phyloP scores from a whole-genome alignment of 2,888 invertebrate genomes.

The Eupeodes latifasciatus region DNA sequence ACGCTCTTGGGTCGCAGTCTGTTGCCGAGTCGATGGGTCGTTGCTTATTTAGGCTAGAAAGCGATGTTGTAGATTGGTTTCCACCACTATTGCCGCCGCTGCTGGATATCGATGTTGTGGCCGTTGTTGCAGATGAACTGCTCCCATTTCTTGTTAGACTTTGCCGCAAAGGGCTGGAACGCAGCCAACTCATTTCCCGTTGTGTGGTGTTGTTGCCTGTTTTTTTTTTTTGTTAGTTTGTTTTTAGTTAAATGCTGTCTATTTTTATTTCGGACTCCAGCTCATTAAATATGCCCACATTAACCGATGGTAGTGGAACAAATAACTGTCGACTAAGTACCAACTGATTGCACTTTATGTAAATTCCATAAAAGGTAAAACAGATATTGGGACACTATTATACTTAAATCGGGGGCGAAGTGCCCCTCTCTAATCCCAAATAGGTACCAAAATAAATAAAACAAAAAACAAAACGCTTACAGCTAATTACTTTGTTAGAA shows the following conservation, averaged over 20 bases:
- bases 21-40: slow-evolving; percentile 88
- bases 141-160: slow-evolving; percentile 85
- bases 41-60: slow-evolving; percentile 80
- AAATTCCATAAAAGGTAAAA: neutral
- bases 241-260: slow-evolving; percentile 44
- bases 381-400: slow-evolving; percentile 10
- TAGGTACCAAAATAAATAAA: slow-evolving; percentile 19
- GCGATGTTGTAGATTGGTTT: slow-evolving; percentile 52
- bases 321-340: slow-evolving; percentile 32
- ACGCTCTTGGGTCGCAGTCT: slow-evolving; percentile 94
- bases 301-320: slow-evolving; percentile 38
- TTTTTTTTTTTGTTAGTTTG: slow-evolving; percentile 4
- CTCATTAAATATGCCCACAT: slow-evolving; percentile 69
- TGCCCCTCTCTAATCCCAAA: neutral
- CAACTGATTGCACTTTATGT: slow-evolving; percentile 43
- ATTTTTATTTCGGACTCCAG: slow-evolving; percentile 68
- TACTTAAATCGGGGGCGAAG: slow-evolving; percentile 47
- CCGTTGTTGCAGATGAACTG: slow-evolving; percentile 79
- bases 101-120: slow-evolving; percentile 84
- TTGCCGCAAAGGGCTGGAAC: slow-evolving; percentile 85
- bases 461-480: slow-evolving; percentile 31
- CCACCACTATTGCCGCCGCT: slow-evolving; percentile 79
- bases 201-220: slow-evolving; percentile 29
- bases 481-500: slow-evolving; percentile 46
- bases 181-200: slow-evolving; percentile 89